Evolutionary conservation across 2,797 vertebrate genomes (phyloP).

Genomic region (Hydrocynus forskahlii): DNA sequence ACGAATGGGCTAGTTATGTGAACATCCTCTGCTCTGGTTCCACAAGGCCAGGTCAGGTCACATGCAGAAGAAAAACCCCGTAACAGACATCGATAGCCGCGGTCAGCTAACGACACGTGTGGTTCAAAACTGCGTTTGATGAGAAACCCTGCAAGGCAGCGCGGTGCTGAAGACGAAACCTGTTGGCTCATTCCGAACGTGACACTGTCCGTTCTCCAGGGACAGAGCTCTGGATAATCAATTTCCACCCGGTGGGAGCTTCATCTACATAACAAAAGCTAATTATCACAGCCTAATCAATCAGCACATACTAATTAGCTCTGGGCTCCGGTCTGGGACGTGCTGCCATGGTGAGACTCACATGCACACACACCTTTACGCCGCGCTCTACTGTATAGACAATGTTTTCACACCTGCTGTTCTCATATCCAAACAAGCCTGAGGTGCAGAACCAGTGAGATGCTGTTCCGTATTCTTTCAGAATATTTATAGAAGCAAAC

Average conservation of each 20-base stretch:
- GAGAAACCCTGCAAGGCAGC: slow-evolving; percentile 30
- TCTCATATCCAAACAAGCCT: slow-evolving; percentile 42
- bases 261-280: slow-evolving; percentile 68
- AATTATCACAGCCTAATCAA: slow-evolving; percentile 82
- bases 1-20: too few species aligned
- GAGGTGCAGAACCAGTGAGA: slow-evolving; percentile 37
- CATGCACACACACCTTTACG: slow-evolving; percentile 19
- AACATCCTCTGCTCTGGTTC: neutral
- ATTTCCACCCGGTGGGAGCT: slow-evolving; percentile 60
- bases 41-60: neutral
- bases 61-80: neutral
- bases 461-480: too few species aligned
- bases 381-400: slow-evolving; percentile 27
- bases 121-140: slow-evolving; percentile 38
- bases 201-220: slow-evolving; percentile 32
- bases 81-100: neutral
- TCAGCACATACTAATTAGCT: slow-evolving; percentile 80
- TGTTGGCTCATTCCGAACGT: slow-evolving; percentile 42
- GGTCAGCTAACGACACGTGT: neutral
- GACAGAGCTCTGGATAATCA: slow-evolving; percentile 57
- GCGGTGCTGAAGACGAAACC: slow-evolving; percentile 46
- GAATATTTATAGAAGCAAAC: too few species aligned
- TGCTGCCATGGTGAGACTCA: slow-evolving; percentile 19
- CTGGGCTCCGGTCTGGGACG: slow-evolving; percentile 40
- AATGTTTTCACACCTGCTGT: slow-evolving; percentile 31